Percentiles rank a stretch among this genome's conserved stretches.
phyloP scores from a whole-genome alignment of 30 jellyfish, hydroid and myxozoan genomes.

The Hydractinia symbiolongicarpus region DNA sequence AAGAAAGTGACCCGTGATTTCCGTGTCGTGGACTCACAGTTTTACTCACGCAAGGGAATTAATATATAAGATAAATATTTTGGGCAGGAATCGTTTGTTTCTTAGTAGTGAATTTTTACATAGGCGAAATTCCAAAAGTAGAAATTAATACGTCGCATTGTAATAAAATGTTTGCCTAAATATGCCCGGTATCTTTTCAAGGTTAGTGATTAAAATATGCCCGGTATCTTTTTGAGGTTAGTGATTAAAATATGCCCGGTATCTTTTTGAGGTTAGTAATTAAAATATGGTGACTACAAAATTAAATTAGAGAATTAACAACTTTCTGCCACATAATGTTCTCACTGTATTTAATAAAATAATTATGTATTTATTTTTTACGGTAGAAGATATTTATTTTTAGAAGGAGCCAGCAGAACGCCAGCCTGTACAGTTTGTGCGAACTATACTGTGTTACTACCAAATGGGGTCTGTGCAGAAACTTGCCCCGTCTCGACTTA shows the following conservation, averaged over 20 bases:
- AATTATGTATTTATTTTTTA: not conserved
- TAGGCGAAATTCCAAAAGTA: too few species aligned
- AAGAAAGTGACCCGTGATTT: too few species aligned
- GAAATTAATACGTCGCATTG: not conserved
- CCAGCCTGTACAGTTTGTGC: constrained; percentile 22
- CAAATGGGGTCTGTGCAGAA: constrained; percentile 17
- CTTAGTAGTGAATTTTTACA: too few species aligned
- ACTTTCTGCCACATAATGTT: not conserved
- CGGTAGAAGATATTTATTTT: not conserved
- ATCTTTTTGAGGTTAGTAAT: not conserved
- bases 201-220: too few species aligned
- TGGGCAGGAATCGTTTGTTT: too few species aligned
- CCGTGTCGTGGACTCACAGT: too few species aligned
- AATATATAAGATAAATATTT: too few species aligned
- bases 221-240: too few species aligned
- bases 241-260: too few species aligned
- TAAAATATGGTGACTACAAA: not conserved
- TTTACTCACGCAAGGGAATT: too few species aligned
- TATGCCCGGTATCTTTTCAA: too few species aligned
- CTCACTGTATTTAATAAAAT: not conserved
- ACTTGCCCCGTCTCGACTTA: constrained; percentile 16
- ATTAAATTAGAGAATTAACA: not conserved
- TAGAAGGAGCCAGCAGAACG: constrained; percentile 2
- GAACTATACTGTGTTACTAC: constrained; percentile 21
- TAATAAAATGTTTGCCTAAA: too few species aligned